Evolutionary conservation across 2,113 vertebrate species (phyloP), one percentile per base, ranked within the genome.

Genomic region (Stictonetta naevosa): DNA sequence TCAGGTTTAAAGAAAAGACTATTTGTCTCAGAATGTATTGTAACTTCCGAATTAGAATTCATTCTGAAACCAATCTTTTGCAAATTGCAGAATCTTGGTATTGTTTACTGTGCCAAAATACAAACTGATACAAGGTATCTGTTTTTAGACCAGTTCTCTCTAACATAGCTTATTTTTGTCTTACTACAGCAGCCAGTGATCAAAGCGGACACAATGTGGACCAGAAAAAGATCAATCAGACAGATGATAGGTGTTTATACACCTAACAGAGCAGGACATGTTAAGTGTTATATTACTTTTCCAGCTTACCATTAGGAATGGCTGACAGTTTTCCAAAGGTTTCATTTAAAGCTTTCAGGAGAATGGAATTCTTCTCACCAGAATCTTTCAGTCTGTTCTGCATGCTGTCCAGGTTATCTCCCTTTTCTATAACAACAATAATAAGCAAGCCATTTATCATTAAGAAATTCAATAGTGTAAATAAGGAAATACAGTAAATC

Each of bases 301-400:
- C n/a, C 34, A 64, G 69, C 97, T 97, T 98, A 99, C 99, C 99
- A 0, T 98, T 99, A 80, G 99, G 99, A 96, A 99, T 98, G 59
- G 98, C 97, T 78, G 97, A 97, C 85, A 99, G 97, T 71, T 98
- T 99, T 90, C 97, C 98, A 95, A 99, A 92, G 83, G 98, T 99
- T 96, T 98, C 98, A 77, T 99, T 99, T 97, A 99, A 95, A 83
- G 97, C 96, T 97, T 91, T 98, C 91, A 98, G 96, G 90, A 99
- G 97, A 86, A 98, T 96, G 83, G 97, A 98, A 84, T 98, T 99
- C 96, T 98, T 99, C 84, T 97, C 97, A 96, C 98, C 97, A 5
- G 98, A 98, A 73, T 98, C 97, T 98, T 98, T 98, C 78, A 99
- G 95, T 89, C 98, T 98, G 93, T 96, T 94, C 97, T 98, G 98